Evolutionary conservation across 2,113 vertebrate genomes (phyloP).

Genomic region (Gobius niger): DNA sequence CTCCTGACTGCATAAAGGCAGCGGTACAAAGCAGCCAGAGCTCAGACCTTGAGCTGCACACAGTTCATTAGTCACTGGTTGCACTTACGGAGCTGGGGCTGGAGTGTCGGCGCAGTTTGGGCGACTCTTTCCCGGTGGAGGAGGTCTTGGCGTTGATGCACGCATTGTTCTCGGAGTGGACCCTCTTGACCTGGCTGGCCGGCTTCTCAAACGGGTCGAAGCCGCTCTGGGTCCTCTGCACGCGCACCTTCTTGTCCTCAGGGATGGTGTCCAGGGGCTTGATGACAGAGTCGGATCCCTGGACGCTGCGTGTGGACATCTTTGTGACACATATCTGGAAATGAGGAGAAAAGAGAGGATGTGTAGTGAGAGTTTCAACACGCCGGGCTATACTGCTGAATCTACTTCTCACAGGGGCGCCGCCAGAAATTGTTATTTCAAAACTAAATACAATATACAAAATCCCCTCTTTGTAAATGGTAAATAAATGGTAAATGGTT

Average conservation of each 20-base stretch:
- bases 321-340: constrained; percentile 97
- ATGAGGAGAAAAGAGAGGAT: background rate
- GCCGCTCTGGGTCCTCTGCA: constrained; percentile 94
- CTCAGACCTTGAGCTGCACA: no score
- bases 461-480: no score
- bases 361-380: background rate
- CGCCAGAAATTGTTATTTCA: no score
- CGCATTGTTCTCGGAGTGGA: constrained; percentile 96
- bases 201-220: constrained; percentile 95
- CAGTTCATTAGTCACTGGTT: no score
- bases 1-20: no score
- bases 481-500: no score
- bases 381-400: no score
- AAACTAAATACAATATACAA: no score
- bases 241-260: constrained; percentile 94
- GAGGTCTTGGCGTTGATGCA: constrained; percentile 89
- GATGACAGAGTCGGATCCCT: constrained; percentile 94
- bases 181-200: constrained; percentile 91
- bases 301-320: constrained; percentile 97
- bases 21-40: no score
- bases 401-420: no score
- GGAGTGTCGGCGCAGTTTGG: constrained; percentile 91
- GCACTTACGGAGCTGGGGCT: constrained; percentile 93
- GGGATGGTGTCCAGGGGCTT: constrained; percentile 97
- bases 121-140: constrained; percentile 87